Conservation (phyloP, 2,888 invertebrate genomes). For the Erynnis tages region DNA sequence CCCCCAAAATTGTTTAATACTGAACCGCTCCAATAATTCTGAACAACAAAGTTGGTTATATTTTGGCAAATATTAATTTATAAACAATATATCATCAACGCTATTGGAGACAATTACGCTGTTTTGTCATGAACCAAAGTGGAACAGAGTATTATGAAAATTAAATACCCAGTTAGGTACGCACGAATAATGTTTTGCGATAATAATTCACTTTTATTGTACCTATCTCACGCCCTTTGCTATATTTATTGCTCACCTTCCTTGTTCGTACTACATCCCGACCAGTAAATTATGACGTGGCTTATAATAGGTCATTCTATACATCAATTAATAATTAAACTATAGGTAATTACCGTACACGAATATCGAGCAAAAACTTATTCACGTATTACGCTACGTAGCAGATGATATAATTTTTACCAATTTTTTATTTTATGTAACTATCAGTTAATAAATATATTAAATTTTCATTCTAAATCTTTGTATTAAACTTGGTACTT, state of each 20-base stretch:
- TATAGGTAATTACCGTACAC: slow-evolving; percentile 16
- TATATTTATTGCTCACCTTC: slow-evolving; percentile 76
- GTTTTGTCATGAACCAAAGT: slow-evolving; percentile 31
- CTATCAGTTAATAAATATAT: too few species aligned
- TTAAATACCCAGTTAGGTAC: slow-evolving; percentile 46
- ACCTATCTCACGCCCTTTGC: slow-evolving; percentile 74
- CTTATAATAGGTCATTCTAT: slow-evolving; percentile 34
- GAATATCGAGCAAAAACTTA: slow-evolving; percentile 8
- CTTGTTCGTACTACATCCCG: slow-evolving; percentile 63
- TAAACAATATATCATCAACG: slow-evolving; percentile 21
- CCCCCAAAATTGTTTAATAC: slow-evolving; percentile 19
- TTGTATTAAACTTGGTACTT: too few species aligned
- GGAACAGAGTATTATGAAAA: slow-evolving; percentile 37
- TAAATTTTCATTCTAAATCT: too few species aligned
- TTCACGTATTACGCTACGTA: too few species aligned
- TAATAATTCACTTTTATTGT: slow-evolving; percentile 81
- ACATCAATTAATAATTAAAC: slow-evolving; percentile 31
- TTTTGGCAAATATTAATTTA: slow-evolving; percentile 26
- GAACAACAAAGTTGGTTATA: slow-evolving; percentile 15
- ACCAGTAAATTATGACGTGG: slow-evolving; percentile 71
- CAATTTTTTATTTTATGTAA: too few species aligned
- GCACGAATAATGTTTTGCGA: slow-evolving; percentile 68
- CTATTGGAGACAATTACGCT: slow-evolving; percentile 30
- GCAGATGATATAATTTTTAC: too few species aligned
- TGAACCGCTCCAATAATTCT: slow-evolving; percentile 8